Evolutionary conservation across 2,113 vertebrate species (phyloP).

Genomic region (Elephantulus edwardii): DNA sequence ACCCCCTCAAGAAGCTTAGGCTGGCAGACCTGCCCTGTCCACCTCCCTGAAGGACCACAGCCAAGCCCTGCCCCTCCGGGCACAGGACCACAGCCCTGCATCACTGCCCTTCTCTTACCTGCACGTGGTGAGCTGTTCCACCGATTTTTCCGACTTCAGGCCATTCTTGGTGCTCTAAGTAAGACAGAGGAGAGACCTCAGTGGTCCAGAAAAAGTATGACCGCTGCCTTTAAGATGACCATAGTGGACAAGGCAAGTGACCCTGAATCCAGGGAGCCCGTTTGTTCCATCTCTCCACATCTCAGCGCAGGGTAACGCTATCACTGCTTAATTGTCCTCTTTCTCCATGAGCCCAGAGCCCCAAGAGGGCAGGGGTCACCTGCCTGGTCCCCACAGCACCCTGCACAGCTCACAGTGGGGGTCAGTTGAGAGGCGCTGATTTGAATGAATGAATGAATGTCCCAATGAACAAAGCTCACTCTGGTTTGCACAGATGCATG

Average conservation of each 20-base stretch:
- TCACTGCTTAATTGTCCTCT: neutral
- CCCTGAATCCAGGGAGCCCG: accelerated
- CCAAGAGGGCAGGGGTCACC: neutral
- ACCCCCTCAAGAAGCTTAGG: neutral
- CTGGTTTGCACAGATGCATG: neutral
- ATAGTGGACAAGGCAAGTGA: neutral
- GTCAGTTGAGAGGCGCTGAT: neutral
- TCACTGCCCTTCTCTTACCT: constrained; percentile 80
- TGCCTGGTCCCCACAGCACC: neutral
- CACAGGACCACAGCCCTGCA: too few relatives aligned
- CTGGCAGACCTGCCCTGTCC: accelerated
- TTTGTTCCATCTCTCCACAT: accelerated
- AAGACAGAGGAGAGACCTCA: neutral
- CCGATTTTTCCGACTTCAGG: constrained; percentile 84
- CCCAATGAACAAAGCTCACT: neutral
- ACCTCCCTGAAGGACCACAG: neutral
- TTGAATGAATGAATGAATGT: neutral
- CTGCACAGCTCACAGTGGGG: neutral
- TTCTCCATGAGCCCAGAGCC: neutral
- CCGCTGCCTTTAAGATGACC: accelerated
- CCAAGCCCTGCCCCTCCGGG: neutral
- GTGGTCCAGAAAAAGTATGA: accelerated
- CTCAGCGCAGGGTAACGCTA: neutral
- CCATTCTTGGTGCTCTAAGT: constrained; percentile 87
- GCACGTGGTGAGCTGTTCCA: constrained; percentile 87